phyloP scores from a whole-genome alignment of 2,888 invertebrate genomes.

The Ormyrus thymus region DNA sequence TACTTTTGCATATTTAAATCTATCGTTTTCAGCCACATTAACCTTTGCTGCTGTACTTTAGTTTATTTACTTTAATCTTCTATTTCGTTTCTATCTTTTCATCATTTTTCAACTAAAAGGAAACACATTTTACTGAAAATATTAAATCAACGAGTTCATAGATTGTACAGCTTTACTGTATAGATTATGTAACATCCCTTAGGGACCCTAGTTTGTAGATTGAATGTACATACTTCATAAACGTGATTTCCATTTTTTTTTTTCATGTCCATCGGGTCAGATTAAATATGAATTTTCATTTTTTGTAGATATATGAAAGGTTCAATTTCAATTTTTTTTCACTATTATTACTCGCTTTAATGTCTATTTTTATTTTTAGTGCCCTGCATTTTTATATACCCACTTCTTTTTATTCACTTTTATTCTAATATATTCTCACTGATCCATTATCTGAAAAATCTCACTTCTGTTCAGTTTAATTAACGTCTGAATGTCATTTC shows the following conservation, averaged over 20 bases:
- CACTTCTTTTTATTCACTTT: constrained; percentile 6
- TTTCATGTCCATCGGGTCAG: not conserved
- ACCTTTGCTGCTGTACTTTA: not conserved
- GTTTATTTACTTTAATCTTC: not conserved
- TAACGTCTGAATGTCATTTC: not conserved
- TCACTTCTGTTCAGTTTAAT: constrained; percentile 33
- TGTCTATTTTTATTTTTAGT: constrained; percentile 25
- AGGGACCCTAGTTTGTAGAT: constrained; percentile 48
- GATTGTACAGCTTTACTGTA: constrained; percentile 37
- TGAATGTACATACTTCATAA: constrained; percentile 29
- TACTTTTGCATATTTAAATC: not conserved
- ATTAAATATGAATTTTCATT: not conserved
- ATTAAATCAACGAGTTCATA: constrained; percentile 26
- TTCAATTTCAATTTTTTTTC: constrained; percentile 39
- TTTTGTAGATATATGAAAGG: constrained; percentile 30
- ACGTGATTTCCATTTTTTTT: constrained; percentile 29
- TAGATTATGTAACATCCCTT: constrained; percentile 50
- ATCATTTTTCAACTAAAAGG: not conserved
- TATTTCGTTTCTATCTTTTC: not conserved
- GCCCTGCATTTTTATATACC: constrained; percentile 49
- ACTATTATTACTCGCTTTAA: constrained; percentile 35
- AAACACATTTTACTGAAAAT: not conserved
- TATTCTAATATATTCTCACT: constrained; percentile 21
- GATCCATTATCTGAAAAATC: constrained; percentile 17
- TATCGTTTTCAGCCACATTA: not conserved